Evolutionary conservation across 2,888 invertebrate species (phyloP), one percentile per base, ranked within the genome.

Genomic region (Leptopilina myrica): DNA sequence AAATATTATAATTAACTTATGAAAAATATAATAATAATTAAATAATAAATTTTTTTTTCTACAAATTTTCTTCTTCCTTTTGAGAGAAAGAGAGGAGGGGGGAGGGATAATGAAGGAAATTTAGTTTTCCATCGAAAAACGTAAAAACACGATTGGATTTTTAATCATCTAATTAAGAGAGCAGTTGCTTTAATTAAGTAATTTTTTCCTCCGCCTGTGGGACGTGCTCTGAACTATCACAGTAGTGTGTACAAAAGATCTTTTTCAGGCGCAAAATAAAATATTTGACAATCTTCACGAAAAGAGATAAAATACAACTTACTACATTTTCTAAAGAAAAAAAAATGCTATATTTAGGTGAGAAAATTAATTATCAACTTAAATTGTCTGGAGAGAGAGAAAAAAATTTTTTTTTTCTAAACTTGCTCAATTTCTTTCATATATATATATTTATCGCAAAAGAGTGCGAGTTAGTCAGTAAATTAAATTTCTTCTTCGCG

Each of bases 401-500:
- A 33, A 33, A 33, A n/a, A n/a, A n/a, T n/a, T n/a, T 33, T 33
- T 33, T 33, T 33, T 33, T 33, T 5, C 3, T 3, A 33, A 33
- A 33, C 5, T 33, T 33, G 33, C 33, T 4, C 5, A 33, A 33
- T 5, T 4, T 33, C 33, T 33, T 33, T 33, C 20, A 20, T 20
- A 20, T 20, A 20, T 20, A 33, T 33, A 33, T 33, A 33, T 33
- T 33, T 3, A 33, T 33, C 2, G 33, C 33, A 33, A 67, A 67
- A 67, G 49, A 67, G 46, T 12, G n/a, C n/a, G 15, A 67, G 67
- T 67, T 49, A 67, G 67, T 15, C 49, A 20, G 49, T 14, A 69
- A 69, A 69, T 69, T 53, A 69, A 69, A 69, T 26, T 69, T 69
- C 49, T 20, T 69, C 49, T 49, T 46, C 26, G 69, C 33, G 12